Percentiles rank a stretch among this genome's conserved stretches.
phyloP scores from a whole-genome alignment of 2,888 invertebrate genomes.

The Monochamus alternatus region DNA sequence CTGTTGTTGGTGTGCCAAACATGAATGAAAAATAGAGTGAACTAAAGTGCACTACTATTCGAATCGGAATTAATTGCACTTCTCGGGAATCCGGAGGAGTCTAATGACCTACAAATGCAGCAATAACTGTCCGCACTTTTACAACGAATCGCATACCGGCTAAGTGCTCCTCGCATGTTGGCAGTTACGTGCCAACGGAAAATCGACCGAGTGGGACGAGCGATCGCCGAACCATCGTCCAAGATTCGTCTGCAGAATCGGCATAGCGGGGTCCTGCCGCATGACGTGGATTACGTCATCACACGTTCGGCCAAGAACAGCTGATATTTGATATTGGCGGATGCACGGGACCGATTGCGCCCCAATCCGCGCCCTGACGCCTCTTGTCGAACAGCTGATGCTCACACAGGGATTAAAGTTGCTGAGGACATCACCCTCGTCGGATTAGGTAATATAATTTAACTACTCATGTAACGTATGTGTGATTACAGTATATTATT shows the following conservation, averaged over 20 bases:
- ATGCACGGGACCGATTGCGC: too few species aligned
- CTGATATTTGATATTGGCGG: constrained; percentile 2
- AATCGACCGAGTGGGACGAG: constrained; percentile 31
- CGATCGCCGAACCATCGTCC: constrained; percentile 8
- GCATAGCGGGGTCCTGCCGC: constrained; percentile 17
- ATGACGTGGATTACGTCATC: constrained; percentile 32
- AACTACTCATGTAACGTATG: too few species aligned
- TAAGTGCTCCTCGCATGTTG: constrained; percentile 23
- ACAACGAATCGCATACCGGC: constrained; percentile 25
- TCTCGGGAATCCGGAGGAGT: constrained; percentile 9
- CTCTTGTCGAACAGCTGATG: too few species aligned
- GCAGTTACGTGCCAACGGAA: constrained; percentile 34
- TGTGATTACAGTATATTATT: too few species aligned
- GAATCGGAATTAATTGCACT: not conserved
- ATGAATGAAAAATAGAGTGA: not conserved
- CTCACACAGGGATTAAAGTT: too few species aligned
- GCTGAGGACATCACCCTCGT: too few species aligned
- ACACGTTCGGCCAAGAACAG: constrained; percentile 15
- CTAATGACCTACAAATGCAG: constrained; percentile 31
- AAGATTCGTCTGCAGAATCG: constrained; percentile 8
- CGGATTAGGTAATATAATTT: too few species aligned
- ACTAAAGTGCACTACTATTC: not conserved
- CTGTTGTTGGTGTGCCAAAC: too few species aligned
- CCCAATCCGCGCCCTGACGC: too few species aligned
- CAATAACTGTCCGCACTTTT: constrained; percentile 33